These are phyloP conservation scores for Threskiornis aethiopicus DNA, from an alignment of 2,797 vertebrate genomes.

Conservation along the genomic window DNA sequence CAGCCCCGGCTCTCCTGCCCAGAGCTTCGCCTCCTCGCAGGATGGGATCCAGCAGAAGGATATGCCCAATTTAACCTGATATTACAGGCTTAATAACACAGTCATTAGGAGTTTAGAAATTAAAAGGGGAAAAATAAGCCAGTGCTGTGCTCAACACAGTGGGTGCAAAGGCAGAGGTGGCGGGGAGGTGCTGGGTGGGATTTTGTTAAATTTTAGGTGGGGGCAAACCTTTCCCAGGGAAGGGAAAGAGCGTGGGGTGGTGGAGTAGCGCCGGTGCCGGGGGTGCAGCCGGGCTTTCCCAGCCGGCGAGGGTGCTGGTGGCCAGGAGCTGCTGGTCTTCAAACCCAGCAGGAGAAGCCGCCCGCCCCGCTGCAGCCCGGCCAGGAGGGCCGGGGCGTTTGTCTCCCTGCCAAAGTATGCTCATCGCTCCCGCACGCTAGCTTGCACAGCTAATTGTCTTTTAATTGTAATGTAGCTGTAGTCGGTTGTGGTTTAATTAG, in stretches of 20 bases:
- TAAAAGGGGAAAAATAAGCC: not conserved
- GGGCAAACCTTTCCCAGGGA: accelerated
- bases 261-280: accelerated
- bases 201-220: not conserved
- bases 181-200: accelerated
- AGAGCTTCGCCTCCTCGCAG: not conserved
- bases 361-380: not conserved
- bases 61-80: not conserved
- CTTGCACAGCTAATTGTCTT: constrained; percentile 74
- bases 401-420: constrained; percentile 33
- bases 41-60: constrained; percentile 2
- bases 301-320: accelerated
- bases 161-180: not conserved
- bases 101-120: constrained; percentile 34
- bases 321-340: not conserved
- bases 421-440: constrained; percentile 55
- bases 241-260: not conserved
- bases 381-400: not conserved
- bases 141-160: not conserved
- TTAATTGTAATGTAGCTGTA: constrained; percentile 70
- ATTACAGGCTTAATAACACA: constrained; percentile 7
- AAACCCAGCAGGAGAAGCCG: not conserved
- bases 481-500: constrained; percentile 65
- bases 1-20: not conserved
- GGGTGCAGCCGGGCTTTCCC: not conserved